Conservation (phyloP, 1,140 invertebrate genomes). For the Trypoxylus dichotomus region DNA sequence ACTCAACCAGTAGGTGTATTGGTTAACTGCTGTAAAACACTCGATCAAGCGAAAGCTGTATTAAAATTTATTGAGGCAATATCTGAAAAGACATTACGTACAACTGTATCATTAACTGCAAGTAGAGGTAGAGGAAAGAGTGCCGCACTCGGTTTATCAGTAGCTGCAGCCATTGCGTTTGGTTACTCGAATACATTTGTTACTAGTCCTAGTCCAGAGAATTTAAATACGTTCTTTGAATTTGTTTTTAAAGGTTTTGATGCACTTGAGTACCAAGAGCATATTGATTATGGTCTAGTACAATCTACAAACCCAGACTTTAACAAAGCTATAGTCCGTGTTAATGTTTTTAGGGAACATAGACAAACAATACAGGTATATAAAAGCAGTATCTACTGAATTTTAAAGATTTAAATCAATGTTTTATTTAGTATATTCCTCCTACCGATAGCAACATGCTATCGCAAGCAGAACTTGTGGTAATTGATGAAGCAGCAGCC, state of each 20-base stretch:
- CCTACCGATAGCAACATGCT: constrained; percentile 88
- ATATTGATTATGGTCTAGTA: constrained; percentile 94
- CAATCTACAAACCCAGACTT: constrained; percentile 95
- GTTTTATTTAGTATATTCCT: constrained; percentile 79
- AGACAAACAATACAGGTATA: constrained; percentile 93
- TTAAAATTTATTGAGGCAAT: constrained; percentile 94
- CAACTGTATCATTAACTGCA: constrained; percentile 94
- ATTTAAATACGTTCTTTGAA: constrained; percentile 97
- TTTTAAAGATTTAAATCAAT: constrained; percentile 38
- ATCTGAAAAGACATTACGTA: constrained; percentile 87
- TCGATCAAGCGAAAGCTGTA: constrained; percentile 92
- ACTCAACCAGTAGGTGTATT: constrained; percentile 89
- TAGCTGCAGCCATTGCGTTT: constrained; percentile 81
- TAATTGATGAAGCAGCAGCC: constrained; percentile 99
- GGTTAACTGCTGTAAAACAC: constrained; percentile 89
- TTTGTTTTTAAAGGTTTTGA: constrained; percentile 98
- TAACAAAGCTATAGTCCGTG: constrained; percentile 93
- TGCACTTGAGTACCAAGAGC: constrained; percentile 93
- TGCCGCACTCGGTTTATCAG: constrained; percentile 92
- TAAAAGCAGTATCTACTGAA: not conserved
- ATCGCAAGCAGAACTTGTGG: constrained; percentile 90
- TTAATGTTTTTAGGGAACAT: constrained; percentile 90
- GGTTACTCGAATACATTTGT: constrained; percentile 99
- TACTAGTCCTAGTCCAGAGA: constrained; percentile 97
- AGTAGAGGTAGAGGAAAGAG: constrained; percentile 97